Percentiles rank a stretch among this genome's conserved stretches.
phyloP scores from a whole-genome alignment of 1,140 invertebrate species.

The Protaetia brevitarsis region DNA sequence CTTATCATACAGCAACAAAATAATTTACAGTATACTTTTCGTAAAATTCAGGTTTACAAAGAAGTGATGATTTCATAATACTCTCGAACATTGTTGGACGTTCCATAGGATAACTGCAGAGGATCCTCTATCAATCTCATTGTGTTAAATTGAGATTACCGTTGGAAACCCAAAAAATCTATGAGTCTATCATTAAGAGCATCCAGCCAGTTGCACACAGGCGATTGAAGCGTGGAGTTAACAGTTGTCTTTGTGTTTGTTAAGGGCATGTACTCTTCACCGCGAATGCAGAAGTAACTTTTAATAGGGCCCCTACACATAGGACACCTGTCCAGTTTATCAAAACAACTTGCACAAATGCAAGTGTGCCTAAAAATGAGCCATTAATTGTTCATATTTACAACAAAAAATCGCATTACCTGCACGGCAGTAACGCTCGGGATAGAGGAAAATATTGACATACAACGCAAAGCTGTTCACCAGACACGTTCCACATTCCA shows the following conservation, averaged over 20 bases:
- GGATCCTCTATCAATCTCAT: background rate
- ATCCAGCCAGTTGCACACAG: conserved; percentile 55
- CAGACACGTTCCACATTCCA: conserved; percentile 53
- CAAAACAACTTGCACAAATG: conserved; percentile 74
- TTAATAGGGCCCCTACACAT: conserved; percentile 78
- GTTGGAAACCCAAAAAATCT: conserved; percentile 60
- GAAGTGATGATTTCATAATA: conserved; percentile 2
- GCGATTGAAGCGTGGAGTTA: conserved; percentile 23
- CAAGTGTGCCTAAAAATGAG: conserved; percentile 63
- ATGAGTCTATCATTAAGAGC: conserved; percentile 62
- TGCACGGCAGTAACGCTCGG: conserved; percentile 74
- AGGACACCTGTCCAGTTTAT: conserved; percentile 72
- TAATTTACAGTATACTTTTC: background rate
- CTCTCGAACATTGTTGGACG: background rate
- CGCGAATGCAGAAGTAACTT: conserved; percentile 75
- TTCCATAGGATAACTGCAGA: background rate
- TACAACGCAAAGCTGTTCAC: conserved; percentile 72
- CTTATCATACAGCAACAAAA: background rate
- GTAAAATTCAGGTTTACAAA: background rate
- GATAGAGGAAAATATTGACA: conserved; percentile 74
- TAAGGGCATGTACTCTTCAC: conserved; percentile 69
- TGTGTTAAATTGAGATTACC: conserved; percentile 33
- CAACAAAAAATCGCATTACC: conserved; percentile 34
- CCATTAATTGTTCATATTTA: background rate
- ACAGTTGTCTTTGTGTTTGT: conserved; percentile 28